Evolutionary conservation across 2,797 vertebrate species (phyloP).

Genomic region (Cebuella pygmaea): DNA sequence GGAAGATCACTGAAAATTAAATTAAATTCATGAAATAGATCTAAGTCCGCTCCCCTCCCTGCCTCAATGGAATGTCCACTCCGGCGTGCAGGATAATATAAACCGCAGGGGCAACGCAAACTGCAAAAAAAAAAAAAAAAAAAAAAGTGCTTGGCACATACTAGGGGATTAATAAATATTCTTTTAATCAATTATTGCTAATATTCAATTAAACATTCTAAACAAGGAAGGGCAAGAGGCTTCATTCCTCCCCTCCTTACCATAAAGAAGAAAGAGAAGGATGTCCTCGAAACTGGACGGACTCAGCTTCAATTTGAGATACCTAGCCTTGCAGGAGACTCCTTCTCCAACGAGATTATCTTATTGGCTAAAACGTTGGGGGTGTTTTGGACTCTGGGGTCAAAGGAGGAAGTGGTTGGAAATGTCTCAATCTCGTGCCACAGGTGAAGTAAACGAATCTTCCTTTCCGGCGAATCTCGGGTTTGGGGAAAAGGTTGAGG

Average conservation of each 20-base stretch:
- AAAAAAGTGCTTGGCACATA: not conserved
- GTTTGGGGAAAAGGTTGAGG: not conserved
- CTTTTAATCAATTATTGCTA: not conserved
- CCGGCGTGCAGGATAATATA: not conserved
- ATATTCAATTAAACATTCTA: not conserved
- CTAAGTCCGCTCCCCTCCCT: not conserved
- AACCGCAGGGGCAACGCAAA: not conserved
- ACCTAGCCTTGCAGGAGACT: not conserved
- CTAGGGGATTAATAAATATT: not conserved
- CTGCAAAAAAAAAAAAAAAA: not conserved
- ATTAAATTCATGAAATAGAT: not conserved
- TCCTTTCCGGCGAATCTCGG: not conserved
- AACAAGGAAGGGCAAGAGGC: not conserved
- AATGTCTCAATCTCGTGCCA: constrained; percentile 41
- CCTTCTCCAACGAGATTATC: not conserved
- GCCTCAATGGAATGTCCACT: not conserved
- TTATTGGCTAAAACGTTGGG: not conserved
- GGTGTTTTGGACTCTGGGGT: not conserved
- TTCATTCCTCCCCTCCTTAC: not conserved
- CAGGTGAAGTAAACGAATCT: constrained; percentile 47
- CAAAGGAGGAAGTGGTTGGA: not conserved
- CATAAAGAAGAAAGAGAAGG: not conserved
- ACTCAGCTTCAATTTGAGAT: not conserved
- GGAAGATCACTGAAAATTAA: constrained; percentile 30
- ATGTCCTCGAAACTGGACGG: not conserved